These are phyloP conservation scores for Gallinago stenura DNA, from an alignment of 2,797 vertebrate genomes.

Conservation along the genomic window DNA sequence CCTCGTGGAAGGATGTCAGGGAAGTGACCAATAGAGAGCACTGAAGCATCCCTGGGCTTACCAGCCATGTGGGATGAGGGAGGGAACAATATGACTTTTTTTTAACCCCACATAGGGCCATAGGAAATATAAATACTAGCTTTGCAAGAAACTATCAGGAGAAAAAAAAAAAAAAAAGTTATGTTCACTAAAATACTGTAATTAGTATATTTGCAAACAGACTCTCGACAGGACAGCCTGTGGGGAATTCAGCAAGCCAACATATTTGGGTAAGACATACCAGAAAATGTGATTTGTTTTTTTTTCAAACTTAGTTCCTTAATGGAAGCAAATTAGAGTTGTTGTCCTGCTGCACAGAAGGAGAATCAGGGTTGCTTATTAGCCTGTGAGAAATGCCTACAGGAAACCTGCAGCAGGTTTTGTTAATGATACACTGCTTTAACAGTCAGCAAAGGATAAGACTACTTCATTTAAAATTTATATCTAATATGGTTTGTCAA, in stretches of 20 bases:
- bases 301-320: background rate
- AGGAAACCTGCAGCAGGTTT: background rate
- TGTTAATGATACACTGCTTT: background rate
- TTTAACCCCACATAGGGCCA: background rate
- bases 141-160: background rate
- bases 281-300: background rate
- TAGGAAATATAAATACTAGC: background rate
- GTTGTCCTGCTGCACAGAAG: background rate
- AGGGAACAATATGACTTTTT: background rate
- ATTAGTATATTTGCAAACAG: slow-evolving; percentile 19
- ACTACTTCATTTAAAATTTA: background rate
- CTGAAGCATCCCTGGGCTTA: background rate
- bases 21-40: background rate
- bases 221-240: background rate
- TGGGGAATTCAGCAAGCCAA: background rate
- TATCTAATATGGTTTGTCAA: background rate
- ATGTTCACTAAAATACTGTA: background rate
- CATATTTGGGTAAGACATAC: background rate
- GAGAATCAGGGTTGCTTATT: background rate
- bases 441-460: background rate
- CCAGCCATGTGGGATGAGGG: background rate
- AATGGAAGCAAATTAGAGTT: slow-evolving; percentile 9
- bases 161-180: background rate
- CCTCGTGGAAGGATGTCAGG: background rate
- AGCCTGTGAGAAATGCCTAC: background rate